These are phyloP conservation scores for Oxyteleia sp. DNA, from an alignment of 2,888 invertebrate species.

Conservation along the genomic window DNA sequence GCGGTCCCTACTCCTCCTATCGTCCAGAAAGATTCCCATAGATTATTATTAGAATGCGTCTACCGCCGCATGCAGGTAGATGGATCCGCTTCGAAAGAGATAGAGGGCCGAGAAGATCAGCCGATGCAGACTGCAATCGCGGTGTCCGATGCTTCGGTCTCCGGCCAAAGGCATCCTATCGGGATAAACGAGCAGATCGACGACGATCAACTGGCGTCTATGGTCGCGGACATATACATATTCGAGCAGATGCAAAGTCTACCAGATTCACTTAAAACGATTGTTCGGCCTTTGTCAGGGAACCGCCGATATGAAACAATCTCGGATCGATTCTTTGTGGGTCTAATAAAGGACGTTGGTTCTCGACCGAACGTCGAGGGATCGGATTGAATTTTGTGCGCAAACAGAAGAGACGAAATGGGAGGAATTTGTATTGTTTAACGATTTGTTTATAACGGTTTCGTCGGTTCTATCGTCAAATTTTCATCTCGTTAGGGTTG, in stretches of 20 bases:
- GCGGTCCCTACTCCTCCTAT: slow-evolving; percentile 39
- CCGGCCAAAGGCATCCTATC: slow-evolving; percentile 71
- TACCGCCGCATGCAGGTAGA: slow-evolving; percentile 83
- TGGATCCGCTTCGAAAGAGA: slow-evolving; percentile 82
- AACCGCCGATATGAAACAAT: slow-evolving; percentile 39
- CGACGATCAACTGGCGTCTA: slow-evolving; percentile 55
- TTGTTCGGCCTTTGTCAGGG: slow-evolving; percentile 45
- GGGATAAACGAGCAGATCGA: slow-evolving; percentile 71
- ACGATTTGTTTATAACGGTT: no score
- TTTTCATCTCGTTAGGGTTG: no score
- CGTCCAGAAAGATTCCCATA: slow-evolving; percentile 82
- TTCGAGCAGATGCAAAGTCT: slow-evolving; percentile 63
- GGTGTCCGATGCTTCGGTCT: slow-evolving; percentile 62
- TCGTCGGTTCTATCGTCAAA: no score
- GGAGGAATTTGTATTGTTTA: no score
- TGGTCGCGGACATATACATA: slow-evolving; percentile 51
- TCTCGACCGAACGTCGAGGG: slow-evolving; percentile 22
- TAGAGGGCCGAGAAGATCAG: slow-evolving; percentile 66
- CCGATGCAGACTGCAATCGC: slow-evolving; percentile 77
- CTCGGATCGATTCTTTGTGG: slow-evolving; percentile 1
- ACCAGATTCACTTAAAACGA: slow-evolving; percentile 49
- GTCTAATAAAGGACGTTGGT: slow-evolving; percentile 14
- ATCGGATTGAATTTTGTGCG: no score
- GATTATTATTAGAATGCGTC: slow-evolving; percentile 87
- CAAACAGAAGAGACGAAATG: no score